These are phyloP conservation scores for Alauda arvensis DNA, from an alignment of 2,797 vertebrate species.

Conservation along the genomic window DNA sequence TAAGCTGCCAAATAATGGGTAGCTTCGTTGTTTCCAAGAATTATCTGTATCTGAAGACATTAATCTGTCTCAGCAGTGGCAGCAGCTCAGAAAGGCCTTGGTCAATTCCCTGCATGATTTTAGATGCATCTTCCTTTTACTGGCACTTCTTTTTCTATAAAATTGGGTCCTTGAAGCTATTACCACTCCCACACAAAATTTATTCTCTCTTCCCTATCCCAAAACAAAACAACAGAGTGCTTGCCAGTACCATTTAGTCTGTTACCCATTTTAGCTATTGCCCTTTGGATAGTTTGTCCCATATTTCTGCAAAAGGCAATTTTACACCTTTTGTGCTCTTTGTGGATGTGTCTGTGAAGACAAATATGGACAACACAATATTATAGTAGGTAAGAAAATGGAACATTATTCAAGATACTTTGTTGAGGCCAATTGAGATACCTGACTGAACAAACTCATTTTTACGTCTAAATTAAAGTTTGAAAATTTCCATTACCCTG, in stretches of 20 bases:
- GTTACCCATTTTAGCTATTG: background rate
- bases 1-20: background rate
- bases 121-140: background rate
- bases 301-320: background rate
- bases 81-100: background rate
- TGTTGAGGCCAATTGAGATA: background rate
- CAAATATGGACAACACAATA: background rate
- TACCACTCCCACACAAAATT: background rate
- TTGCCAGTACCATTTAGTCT: background rate
- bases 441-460: background rate
- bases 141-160: background rate
- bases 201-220: background rate
- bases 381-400: background rate
- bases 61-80: background rate
- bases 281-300: background rate
- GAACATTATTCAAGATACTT: background rate
- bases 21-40: background rate
- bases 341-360: background rate
- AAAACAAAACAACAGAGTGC: background rate
- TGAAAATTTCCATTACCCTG: background rate
- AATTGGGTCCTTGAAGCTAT: background rate
- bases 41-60: background rate
- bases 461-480: background rate
- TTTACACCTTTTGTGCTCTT: background rate
- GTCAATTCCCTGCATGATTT: background rate